Base-by-base conservation (phyloP, 1,140 invertebrate genomes). In the Dendrolimus punctatus region DNA sequence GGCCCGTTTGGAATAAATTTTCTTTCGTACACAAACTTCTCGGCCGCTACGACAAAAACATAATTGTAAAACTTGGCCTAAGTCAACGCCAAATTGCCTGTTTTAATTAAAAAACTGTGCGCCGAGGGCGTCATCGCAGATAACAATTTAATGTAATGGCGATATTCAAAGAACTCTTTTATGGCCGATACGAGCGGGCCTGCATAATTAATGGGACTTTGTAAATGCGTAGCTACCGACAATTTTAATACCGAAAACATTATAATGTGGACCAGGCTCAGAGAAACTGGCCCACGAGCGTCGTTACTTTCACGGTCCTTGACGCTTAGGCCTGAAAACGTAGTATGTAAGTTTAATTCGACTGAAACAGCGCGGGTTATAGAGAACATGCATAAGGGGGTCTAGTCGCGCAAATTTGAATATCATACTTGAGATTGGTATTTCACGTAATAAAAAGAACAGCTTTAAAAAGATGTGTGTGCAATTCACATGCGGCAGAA, bases 121-220 rank as follows among this genome's bases (percentile, higher is more conserved):
- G 62, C 62, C 59, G 49, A 62, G 59, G 57, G 57, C 48, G 55
- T 63, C 60, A 65, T 60, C 56, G 60, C 51, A 65, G 66, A 68
- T 74, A 72, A 72, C 64, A 68, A 66, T 71, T 73, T 73, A 70
- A 61, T 64, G 64, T 71, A 73, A 73, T 69, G 66, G 60, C 66
- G 62, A 66, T 68, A 68, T 64, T 60, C 58, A 64, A 67, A 68
- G 64, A 64, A 71, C 59, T 71, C 68, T 55, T 69, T 73, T 73
- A 73, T 66, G 60, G 66, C 62, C 60, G 57, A 67, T 67, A 62
- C 59, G 60, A 46, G 66, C 55, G 10, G 43, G 52, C 60, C 62
- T 67, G 66, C 66, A 69, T 73, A 71, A 73, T 71, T 64, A 69
- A 71, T 67, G 58, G 67, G 56, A 49, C 44, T 51, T 40, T 23